Evolutionary conservation across 2,113 vertebrate species (phyloP).

Genomic region (Bungarus multicinctus): DNA sequence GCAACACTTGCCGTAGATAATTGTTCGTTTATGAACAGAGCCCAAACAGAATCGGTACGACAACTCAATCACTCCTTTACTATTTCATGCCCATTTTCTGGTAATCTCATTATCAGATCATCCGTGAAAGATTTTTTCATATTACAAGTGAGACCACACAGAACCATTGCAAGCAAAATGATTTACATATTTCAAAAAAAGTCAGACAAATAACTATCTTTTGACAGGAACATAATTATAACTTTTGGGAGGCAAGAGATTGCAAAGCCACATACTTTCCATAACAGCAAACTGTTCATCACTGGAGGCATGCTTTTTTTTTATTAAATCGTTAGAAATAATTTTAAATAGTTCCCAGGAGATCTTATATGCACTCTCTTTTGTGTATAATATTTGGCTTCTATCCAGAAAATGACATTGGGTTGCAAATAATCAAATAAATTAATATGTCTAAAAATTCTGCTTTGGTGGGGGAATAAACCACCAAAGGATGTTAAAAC

Average conservation of each 20-base stretch:
- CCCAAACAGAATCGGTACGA: not conserved
- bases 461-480: not conserved
- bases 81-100: conserved; percentile 18
- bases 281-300: conserved; percentile 50
- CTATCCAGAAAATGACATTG: conserved; percentile 20
- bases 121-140: conserved; percentile 34
- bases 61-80: not conserved
- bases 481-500: not conserved
- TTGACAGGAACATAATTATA: conserved; percentile 46
- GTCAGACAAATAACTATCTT: conserved; percentile 20
- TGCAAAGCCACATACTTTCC: conserved; percentile 37
- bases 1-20: not conserved
- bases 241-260: conserved; percentile 7
- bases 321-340: conserved; percentile 42
- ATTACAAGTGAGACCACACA: conserved; percentile 48
- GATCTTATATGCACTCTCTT: conserved; percentile 16
- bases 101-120: conserved; percentile 41
- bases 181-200: conserved; percentile 34
- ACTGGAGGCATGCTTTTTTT: conserved; percentile 31
- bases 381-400: conserved; percentile 22
- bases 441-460: not conserved
- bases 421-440: not conserved
- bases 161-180: not conserved
- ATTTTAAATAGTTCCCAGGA: conserved; percentile 13
- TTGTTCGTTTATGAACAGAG: not conserved